phyloP scores from a whole-genome alignment of 2,797 vertebrate species.

The Menidia menidia region DNA sequence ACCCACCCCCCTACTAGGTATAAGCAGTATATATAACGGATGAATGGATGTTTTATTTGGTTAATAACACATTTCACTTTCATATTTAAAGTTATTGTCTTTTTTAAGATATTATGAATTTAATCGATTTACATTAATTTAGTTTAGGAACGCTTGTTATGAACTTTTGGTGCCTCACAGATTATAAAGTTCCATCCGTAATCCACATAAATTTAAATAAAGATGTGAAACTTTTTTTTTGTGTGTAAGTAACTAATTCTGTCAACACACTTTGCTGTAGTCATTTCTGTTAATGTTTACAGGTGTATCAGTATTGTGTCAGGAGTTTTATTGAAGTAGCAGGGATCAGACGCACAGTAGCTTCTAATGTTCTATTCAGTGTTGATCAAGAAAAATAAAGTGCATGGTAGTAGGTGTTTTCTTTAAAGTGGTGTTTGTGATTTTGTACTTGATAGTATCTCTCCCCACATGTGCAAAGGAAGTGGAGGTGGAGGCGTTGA shows the following conservation, averaged over 20 bases:
- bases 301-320: slow-evolving; percentile 36
- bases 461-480: not conserved
- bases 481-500: slow-evolving; percentile 6
- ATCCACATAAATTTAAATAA: not conserved
- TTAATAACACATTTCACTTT: not conserved
- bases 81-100: too few species aligned
- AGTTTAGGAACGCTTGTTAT: slow-evolving; percentile 14
- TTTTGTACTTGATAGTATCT: not conserved
- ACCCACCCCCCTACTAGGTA: too few species aligned
- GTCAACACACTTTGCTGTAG: slow-evolving; percentile 13
- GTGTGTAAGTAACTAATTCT: slow-evolving; percentile 50
- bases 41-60: not conserved
- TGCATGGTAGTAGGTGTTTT: slow-evolving; percentile 13
- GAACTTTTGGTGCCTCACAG: slow-evolving; percentile 29
- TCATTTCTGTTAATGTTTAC: slow-evolving; percentile 41
- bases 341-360: slow-evolving; percentile 18
- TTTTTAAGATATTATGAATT: not conserved
- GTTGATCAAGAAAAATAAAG: slow-evolving; percentile 53
- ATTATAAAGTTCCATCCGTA: not conserved
- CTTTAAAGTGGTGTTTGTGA: slow-evolving; percentile 5
- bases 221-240: not conserved
- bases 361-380: slow-evolving; percentile 26
- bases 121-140: not conserved
- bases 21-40: too few species aligned
- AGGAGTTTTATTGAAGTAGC: slow-evolving; percentile 24